Conservation (phyloP, 2,797 vertebrate species). For the Mus minutoides region DNA sequence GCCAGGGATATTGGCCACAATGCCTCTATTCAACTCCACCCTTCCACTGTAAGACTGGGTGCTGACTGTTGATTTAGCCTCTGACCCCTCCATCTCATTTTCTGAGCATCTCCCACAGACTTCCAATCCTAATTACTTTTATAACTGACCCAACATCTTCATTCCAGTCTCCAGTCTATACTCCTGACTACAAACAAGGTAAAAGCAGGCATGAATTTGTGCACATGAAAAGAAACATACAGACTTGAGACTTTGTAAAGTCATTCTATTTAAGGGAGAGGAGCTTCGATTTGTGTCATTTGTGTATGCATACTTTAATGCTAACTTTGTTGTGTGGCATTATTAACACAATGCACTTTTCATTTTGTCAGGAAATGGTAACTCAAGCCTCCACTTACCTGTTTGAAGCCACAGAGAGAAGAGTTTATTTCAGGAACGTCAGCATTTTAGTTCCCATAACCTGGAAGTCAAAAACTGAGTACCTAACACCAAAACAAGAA, state of each 20-base stretch:
- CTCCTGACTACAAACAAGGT: not conserved
- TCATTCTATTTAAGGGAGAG: not conserved
- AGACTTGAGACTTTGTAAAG: not conserved
- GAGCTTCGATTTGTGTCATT: not conserved
- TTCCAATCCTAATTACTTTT: not conserved
- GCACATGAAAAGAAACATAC: not conserved
- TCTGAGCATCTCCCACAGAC: not conserved
- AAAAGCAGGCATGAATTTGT: not conserved
- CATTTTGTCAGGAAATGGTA: constrained; percentile 78
- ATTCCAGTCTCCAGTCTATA: not conserved
- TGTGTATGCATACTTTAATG: not conserved
- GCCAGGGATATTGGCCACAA: constrained; percentile 91
- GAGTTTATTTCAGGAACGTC: constrained; percentile 79
- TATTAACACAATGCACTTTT: constrained; percentile 37
- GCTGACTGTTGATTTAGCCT: constrained; percentile 93
- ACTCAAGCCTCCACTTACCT: constrained; percentile 79
- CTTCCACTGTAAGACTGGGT: constrained; percentile 92
- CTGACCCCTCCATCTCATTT: constrained; percentile 87
- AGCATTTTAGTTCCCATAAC: constrained; percentile 81
- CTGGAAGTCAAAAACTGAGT: constrained; percentile 75
- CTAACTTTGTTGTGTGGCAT: constrained; percentile 26
- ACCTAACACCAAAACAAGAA: constrained; percentile 77
- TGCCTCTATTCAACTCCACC: constrained; percentile 88
- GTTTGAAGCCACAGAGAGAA: constrained; percentile 76
- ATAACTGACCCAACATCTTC: not conserved